Conservation (phyloP, 2,888 invertebrate species). For the Mellilla xanthometata region DNA sequence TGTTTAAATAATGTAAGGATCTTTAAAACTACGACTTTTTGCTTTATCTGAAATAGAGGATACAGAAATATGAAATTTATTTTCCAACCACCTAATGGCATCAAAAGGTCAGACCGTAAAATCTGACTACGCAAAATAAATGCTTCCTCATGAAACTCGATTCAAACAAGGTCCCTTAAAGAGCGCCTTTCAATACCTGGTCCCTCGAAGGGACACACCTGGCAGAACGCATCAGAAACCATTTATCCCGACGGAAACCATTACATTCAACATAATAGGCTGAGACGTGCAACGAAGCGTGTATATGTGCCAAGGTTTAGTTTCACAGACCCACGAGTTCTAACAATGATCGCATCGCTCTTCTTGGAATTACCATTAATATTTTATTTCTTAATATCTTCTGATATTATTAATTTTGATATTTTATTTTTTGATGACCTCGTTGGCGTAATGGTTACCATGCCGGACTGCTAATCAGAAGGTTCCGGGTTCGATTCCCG, state of each 20-base stretch:
- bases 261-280: conserved; percentile 26
- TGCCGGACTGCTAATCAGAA: too few relatives aligned
- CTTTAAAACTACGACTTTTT: too few relatives aligned
- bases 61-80: too few relatives aligned
- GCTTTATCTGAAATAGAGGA: too few relatives aligned
- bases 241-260: conserved; percentile 26
- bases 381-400: too few relatives aligned
- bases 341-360: too few relatives aligned
- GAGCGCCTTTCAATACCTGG: conserved; percentile 17
- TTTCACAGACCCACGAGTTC: not conserved
- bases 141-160: conserved; percentile 14
- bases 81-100: not conserved
- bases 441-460: too few relatives aligned
- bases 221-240: conserved; percentile 27
- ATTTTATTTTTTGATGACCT: too few relatives aligned
- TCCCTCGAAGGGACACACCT: conserved; percentile 24
- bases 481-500: too few relatives aligned
- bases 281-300: conserved; percentile 24
- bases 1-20: too few relatives aligned
- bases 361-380: too few relatives aligned
- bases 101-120: conserved; percentile 1
- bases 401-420: too few relatives aligned
- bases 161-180: conserved; percentile 14
- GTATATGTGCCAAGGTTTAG: conserved; percentile 20
- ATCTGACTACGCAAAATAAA: conserved; percentile 8